Percentiles rank a stretch among this genome's conserved stretches.
These are phyloP conservation scores for Dasysyrphus tricinctus DNA, from an alignment of 2,888 invertebrate genomes.

Conservation along the genomic window DNA sequence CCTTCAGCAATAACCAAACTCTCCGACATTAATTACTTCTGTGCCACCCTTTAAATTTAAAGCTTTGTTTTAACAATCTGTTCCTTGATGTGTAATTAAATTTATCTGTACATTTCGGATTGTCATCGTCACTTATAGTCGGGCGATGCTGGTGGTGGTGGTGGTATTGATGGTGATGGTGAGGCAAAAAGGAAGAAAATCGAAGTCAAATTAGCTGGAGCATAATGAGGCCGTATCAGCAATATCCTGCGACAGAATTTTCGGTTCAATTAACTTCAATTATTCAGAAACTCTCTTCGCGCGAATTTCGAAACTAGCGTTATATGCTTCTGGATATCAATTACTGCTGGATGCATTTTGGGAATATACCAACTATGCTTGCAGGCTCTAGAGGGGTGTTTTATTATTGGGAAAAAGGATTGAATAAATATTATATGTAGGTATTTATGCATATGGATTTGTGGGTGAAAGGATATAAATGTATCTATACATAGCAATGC, in stretches of 20 bases:
- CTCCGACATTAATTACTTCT: constrained; percentile 50
- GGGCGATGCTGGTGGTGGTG: not conserved
- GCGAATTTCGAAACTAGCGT: constrained; percentile 21
- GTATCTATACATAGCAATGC: not conserved
- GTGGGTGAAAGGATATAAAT: constrained; percentile 1
- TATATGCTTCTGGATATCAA: constrained; percentile 62
- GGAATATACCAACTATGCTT: not conserved
- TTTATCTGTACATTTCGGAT: constrained; percentile 38
- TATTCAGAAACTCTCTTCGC: constrained; percentile 44
- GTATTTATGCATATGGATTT: not conserved
- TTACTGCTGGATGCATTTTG: constrained; percentile 49
- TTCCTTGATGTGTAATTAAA: constrained; percentile 61
- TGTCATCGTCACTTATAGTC: constrained; percentile 17
- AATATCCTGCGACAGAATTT: constrained; percentile 71
- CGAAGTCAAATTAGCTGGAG: constrained; percentile 61
- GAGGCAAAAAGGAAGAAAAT: constrained; percentile 13
- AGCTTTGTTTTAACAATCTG: constrained; percentile 52
- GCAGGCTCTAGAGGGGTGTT: not conserved
- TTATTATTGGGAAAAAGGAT: not conserved
- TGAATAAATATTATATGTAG: not conserved
- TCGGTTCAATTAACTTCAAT: constrained; percentile 73
- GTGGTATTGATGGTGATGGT: not conserved
- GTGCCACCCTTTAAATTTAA: constrained; percentile 47
- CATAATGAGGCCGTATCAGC: constrained; percentile 66
- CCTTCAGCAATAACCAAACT: constrained; percentile 15